phyloP scores from a whole-genome alignment of 2,797 vertebrate genomes.

The Acropternis orthonyx region DNA sequence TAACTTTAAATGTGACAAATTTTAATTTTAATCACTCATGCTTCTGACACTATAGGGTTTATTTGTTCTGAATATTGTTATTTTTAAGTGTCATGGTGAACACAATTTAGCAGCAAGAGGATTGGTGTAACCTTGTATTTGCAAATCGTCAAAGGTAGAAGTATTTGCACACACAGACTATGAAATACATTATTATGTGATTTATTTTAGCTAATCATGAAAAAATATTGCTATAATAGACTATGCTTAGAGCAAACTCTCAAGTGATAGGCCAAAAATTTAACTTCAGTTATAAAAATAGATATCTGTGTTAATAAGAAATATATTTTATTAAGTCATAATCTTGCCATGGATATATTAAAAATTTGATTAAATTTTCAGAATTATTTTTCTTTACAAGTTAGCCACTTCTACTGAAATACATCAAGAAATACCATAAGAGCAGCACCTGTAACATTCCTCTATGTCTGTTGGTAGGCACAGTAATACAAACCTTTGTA shows the following conservation, averaged over 20 bases:
- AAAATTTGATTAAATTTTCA: background rate
- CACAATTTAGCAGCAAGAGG: background rate
- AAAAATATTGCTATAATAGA: background rate
- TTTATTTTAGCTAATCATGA: background rate
- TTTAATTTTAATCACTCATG: background rate
- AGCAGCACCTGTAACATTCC: fast-evolving
- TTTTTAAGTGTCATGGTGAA: background rate
- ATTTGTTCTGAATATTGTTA: background rate
- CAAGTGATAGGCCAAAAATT: background rate
- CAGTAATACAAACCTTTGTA: background rate
- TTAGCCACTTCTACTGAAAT: background rate
- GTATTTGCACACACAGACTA: background rate
- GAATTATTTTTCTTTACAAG: background rate
- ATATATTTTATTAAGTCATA: background rate
- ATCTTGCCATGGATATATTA: background rate
- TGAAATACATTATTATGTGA: background rate
- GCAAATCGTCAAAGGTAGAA: background rate
- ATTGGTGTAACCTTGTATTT: background rate
- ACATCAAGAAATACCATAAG: background rate
- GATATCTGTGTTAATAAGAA: background rate
- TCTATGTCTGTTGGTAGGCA: background rate
- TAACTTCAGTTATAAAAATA: background rate
- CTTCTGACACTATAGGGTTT: background rate
- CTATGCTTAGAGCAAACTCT: background rate
- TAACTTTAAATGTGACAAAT: background rate